Evolutionary conservation across 2,888 invertebrate species (phyloP).

Genomic region (Selenia dentaria): DNA sequence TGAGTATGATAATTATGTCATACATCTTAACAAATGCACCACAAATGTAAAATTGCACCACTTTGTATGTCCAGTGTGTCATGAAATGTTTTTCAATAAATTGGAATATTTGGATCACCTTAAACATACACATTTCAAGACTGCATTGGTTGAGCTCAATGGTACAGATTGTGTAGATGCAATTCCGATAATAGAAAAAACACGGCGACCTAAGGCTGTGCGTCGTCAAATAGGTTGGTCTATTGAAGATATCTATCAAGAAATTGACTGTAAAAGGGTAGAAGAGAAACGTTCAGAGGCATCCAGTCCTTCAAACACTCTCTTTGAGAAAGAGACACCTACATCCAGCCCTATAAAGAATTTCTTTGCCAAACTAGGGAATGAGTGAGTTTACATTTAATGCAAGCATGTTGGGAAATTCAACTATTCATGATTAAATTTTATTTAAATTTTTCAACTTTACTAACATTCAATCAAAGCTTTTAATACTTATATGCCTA

Average conservation of each 20-base stretch:
- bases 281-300: constrained; percentile 67
- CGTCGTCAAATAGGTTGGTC: constrained; percentile 80
- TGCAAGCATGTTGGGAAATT: constrained; percentile 68
- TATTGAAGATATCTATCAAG: constrained; percentile 78
- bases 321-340: constrained; percentile 68
- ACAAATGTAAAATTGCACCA: constrained; percentile 77
- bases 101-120: constrained; percentile 67
- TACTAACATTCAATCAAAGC: constrained; percentile 28
- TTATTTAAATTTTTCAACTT: no score
- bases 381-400: constrained; percentile 73
- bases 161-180: constrained; percentile 72
- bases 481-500: constrained; percentile 5
- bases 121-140: constrained; percentile 59
- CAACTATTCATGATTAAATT: no score
- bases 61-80: constrained; percentile 74
- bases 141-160: constrained; percentile 37
- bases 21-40: constrained; percentile 73
- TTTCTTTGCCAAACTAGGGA: constrained; percentile 74
- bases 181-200: constrained; percentile 68
- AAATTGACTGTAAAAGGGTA: constrained; percentile 73
- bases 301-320: constrained; percentile 71
- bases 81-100: constrained; percentile 73
- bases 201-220: constrained; percentile 66
- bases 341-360: constrained; percentile 75
- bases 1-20: constrained; percentile 67